These are phyloP conservation scores for Muscicapa comitata DNA, from an alignment of 2,797 vertebrate species.

Conservation along the genomic window DNA sequence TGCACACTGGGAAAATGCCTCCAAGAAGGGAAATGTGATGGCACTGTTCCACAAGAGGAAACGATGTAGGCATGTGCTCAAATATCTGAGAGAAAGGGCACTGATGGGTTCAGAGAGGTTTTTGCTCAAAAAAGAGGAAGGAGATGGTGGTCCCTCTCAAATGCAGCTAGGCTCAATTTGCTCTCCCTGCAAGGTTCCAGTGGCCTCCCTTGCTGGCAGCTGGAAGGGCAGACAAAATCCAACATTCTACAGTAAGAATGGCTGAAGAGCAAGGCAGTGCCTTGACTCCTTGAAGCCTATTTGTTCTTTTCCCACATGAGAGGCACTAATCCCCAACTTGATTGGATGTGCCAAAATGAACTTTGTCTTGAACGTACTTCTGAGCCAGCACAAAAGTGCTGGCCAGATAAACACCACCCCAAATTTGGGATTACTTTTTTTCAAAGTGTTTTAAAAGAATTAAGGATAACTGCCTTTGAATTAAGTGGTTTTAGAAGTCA, in stretches of 20 bases:
- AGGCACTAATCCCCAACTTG: neutral
- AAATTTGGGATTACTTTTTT: neutral
- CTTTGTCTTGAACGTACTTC: neutral
- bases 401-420: neutral
- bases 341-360: neutral
- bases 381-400: neutral
- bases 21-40: neutral
- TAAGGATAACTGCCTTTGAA: neutral
- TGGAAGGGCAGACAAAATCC: neutral
- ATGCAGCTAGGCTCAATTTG: neutral
- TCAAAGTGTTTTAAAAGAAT: neutral
- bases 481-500: constrained; percentile 12
- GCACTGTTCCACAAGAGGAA: neutral
- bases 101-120: neutral
- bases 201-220: neutral
- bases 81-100: neutral
- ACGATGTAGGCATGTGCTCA: neutral
- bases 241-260: neutral
- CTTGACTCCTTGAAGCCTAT: neutral
- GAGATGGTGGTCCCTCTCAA: neutral
- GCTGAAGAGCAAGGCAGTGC: neutral
- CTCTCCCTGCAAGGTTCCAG: neutral
- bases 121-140: neutral
- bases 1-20: neutral
- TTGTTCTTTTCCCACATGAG: neutral